phyloP scores from a whole-genome alignment of 2,888 invertebrate species.

The Caenorhabditis sp. region DNA sequence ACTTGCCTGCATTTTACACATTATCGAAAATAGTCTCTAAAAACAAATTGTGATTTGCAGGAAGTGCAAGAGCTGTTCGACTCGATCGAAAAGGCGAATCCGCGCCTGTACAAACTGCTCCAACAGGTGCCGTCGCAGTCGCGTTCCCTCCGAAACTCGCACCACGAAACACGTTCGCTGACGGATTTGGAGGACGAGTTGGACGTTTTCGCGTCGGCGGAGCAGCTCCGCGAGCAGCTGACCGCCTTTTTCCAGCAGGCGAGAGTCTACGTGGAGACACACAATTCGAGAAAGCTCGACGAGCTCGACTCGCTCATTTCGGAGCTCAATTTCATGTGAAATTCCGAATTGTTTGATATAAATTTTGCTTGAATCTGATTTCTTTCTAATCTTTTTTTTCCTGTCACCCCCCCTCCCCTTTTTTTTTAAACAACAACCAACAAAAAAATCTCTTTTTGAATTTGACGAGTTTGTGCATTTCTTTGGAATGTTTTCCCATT shows the following conservation, averaged over 20 bases:
- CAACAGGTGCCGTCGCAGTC: conserved; percentile 17
- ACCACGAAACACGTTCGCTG: conserved; percentile 9
- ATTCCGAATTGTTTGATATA: too few species aligned
- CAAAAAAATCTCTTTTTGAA: neutral
- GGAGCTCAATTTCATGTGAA: conserved; percentile 39
- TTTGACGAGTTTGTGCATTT: neutral
- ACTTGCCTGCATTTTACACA: too few species aligned
- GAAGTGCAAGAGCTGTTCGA: conserved; percentile 45
- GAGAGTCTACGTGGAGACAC: conserved; percentile 28
- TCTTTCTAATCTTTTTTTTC: conserved; percentile 5
- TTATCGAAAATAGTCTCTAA: neutral
- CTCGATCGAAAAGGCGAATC: conserved; percentile 47
- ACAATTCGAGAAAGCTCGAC: conserved; percentile 36
- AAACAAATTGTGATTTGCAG: neutral
- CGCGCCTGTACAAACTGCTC: conserved; percentile 40
- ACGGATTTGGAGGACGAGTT: conserved; percentile 27
- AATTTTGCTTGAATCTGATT: conserved; percentile 1
- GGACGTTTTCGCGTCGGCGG: conserved; percentile 10
- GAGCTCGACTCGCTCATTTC: conserved; percentile 43
- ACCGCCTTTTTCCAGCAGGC: conserved; percentile 30
- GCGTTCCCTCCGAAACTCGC: conserved; percentile 5
- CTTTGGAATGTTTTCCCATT: neutral
- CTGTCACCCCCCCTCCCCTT: neutral
- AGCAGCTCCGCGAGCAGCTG: conserved; percentile 19
- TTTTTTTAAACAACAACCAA: neutral